Evolutionary conservation across 1,140 invertebrate genomes (phyloP), one percentile per base, ranked within the genome.

Genomic region (Sitodiplosis mosellana): DNA sequence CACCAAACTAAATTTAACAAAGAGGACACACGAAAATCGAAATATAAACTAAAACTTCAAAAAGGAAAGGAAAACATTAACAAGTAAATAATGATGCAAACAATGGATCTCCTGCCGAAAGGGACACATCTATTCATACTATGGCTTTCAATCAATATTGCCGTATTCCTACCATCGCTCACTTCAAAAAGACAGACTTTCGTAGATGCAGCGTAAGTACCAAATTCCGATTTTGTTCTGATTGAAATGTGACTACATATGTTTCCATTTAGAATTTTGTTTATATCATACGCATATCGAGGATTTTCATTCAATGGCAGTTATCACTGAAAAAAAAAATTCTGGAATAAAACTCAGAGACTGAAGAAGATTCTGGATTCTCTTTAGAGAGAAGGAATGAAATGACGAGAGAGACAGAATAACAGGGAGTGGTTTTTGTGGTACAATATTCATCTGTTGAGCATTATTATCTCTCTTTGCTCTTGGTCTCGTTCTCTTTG

Each of bases 201-300:
- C 56, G 61, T 62, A 37, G 55, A 63, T 53, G 59, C 61, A 49
- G 60, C 61, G 61, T 63, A 55, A 63, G 60, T 63, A 52, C 15
- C 22, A 52, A 54, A 56, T 51, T 19, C 11, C 55, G 58, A 55
- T 55, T 53, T 53, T 55, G 51, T 48, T 14, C 22, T 7, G 21
- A 27, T 21, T 27, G 15, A 17, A 49, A 53, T 46, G 14, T 14
- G 33, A 20, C 5, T 33, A 27, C 17, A 37, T 27, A 19, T 36
- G 21, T 38, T 8, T 18, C 7, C 33, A 33, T 11, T 21, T 47
- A 41, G 42, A 47, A 42, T 47, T 54, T 41, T 38, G 44, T 54
- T 22, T 37, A 51, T 20, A 20, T 20, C 14, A 43, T 10, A 11
- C 10, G 8, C 17, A 8, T n/a, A 43, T 8, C 8, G 8, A 11